These are phyloP conservation scores for Sphaeridia pumilis DNA, from an alignment of 2,888 invertebrate species.

Conservation along the genomic window DNA sequence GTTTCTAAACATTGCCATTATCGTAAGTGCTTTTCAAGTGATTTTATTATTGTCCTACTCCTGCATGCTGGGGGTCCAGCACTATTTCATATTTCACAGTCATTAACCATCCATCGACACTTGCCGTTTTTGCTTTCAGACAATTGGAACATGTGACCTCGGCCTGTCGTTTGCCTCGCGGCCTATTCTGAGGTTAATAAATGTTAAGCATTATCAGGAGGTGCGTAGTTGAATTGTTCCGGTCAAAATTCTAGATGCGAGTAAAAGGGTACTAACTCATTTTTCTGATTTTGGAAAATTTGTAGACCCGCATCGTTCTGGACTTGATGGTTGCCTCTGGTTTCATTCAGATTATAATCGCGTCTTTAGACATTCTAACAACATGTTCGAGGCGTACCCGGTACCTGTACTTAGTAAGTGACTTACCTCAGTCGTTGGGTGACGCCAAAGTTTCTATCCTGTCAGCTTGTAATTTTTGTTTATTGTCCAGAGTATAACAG, in stretches of 20 bases:
- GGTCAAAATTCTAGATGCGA: no score
- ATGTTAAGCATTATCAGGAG: conserved; percentile 8
- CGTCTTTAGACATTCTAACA: conserved; percentile 25
- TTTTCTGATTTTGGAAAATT: background rate
- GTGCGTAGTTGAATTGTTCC: no score
- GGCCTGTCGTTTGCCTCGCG: conserved; percentile 23
- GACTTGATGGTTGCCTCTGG: conserved; percentile 28
- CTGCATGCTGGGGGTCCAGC: background rate
- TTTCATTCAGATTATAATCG: conserved; percentile 21
- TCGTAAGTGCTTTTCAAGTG: background rate
- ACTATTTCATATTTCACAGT: background rate
- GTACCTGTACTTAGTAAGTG: conserved; percentile 22
- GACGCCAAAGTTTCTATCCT: background rate
- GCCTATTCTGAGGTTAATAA: conserved; percentile 26
- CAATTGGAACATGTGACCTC: conserved; percentile 24
- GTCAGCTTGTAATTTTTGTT: background rate
- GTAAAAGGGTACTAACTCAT: no score
- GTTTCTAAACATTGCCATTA: background rate
- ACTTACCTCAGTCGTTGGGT: background rate
- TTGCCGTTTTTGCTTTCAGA: conserved; percentile 8
- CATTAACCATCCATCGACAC: background rate
- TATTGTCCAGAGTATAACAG: conserved; percentile 16
- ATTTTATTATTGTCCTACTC: background rate
- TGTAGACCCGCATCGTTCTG: no score
- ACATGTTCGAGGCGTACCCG: conserved; percentile 23